phyloP scores from a whole-genome alignment of 2,888 invertebrate genomes.

The Drosophila anomelani region DNA sequence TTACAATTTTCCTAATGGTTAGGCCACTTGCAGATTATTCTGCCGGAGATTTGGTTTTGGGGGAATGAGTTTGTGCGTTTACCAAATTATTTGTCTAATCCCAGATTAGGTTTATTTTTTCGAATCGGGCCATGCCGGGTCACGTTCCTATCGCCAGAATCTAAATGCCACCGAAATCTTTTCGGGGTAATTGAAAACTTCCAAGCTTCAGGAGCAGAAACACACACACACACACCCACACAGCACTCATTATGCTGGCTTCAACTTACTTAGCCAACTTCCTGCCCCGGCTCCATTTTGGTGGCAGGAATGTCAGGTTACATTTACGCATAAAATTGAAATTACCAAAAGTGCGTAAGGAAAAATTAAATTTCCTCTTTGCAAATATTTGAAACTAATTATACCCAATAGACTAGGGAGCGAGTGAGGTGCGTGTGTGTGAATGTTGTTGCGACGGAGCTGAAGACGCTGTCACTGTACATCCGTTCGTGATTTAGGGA shows the following conservation, averaged over 20 bases:
- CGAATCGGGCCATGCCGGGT: slow-evolving; percentile 23
- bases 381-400: slow-evolving; percentile 79
- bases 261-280: slow-evolving; percentile 14
- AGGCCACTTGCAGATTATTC: slow-evolving; percentile 30
- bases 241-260: slow-evolving; percentile 25
- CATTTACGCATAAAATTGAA: slow-evolving; percentile 49
- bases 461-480: slow-evolving; percentile 57
- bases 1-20: slow-evolving; percentile 51
- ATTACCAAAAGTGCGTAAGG: slow-evolving; percentile 61
- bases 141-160: slow-evolving; percentile 40
- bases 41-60: slow-evolving; percentile 5
- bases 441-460: not conserved
- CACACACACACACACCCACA: slow-evolving; percentile 13
- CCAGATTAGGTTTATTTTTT: slow-evolving; percentile 23
- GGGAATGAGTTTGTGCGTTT: not conserved
- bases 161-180: slow-evolving; percentile 37
- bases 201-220: slow-evolving; percentile 14
- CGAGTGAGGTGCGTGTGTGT: slow-evolving; percentile 8
- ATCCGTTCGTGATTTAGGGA: slow-evolving; percentile 69
- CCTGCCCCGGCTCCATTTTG: slow-evolving; percentile 10
- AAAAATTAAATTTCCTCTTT: slow-evolving; percentile 69
- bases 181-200: slow-evolving; percentile 62
- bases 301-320: slow-evolving; percentile 37
- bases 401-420: slow-evolving; percentile 72
- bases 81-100: slow-evolving; percentile 29